Conservation (phyloP, 1,140 invertebrate species). For the Cotesia typhae region DNA sequence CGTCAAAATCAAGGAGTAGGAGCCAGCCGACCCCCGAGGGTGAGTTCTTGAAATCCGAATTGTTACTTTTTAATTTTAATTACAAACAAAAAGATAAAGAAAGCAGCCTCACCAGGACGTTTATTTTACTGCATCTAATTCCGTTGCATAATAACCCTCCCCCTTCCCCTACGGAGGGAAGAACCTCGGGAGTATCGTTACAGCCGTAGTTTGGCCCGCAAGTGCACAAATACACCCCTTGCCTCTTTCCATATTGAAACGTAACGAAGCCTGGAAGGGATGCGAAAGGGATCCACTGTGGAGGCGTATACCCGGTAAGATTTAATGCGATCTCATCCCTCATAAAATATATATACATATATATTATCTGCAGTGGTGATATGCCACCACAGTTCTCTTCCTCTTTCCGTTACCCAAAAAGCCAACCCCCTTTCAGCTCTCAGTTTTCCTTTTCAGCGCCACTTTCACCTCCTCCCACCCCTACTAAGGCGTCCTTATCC, state of each 20-base stretch:
- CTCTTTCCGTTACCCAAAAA: slow-evolving; percentile 33
- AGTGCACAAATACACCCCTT: slow-evolving; percentile 5
- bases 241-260: slow-evolving; percentile 14
- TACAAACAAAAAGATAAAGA: too few relatives aligned
- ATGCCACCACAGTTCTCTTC: slow-evolving; percentile 9
- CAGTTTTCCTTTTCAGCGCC: slow-evolving; percentile 28
- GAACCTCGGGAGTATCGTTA: too few relatives aligned
- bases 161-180: too few relatives aligned
- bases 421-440: slow-evolving; percentile 15
- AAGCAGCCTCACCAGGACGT: too few relatives aligned
- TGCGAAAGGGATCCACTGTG: slow-evolving; percentile 34
- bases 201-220: neutral
- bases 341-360: slow-evolving; percentile 17
- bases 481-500: slow-evolving; percentile 32
- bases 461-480: slow-evolving; percentile 8
- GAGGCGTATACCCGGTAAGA: slow-evolving; percentile 58
- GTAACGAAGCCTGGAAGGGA: slow-evolving; percentile 36
- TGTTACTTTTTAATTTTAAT: too few relatives aligned
- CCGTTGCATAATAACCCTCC: slow-evolving; percentile 11
- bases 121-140: slow-evolving; percentile 4
- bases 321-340: slow-evolving; percentile 56
- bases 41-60: too few relatives aligned
- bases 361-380: slow-evolving; percentile 25
- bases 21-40: too few relatives aligned
- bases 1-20: too few relatives aligned